Evolutionary conservation across 2,888 invertebrate species (phyloP).

Genomic region (Vanessa cardui): DNA sequence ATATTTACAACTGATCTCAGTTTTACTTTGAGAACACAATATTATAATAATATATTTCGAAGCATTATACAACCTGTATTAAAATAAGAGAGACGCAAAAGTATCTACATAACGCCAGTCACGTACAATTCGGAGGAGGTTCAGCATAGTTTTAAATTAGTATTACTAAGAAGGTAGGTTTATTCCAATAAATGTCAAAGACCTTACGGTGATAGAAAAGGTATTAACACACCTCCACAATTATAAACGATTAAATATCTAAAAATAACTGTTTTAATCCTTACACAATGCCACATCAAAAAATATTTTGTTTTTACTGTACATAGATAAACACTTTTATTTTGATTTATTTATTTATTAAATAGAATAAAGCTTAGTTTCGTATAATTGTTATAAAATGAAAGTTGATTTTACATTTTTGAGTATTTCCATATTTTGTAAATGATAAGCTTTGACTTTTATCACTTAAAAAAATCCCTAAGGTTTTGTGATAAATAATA

Average conservation of each 20-base stretch:
- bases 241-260: slow-evolving; percentile 2
- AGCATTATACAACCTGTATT: not conserved
- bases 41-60: not conserved
- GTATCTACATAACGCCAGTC: slow-evolving; percentile 26
- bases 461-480: too few species aligned
- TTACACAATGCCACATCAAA: not conserved
- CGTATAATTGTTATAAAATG: too few species aligned
- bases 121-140: slow-evolving; percentile 24
- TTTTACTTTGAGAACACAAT: not conserved
- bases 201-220: slow-evolving; percentile 12
- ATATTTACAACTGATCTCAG: not conserved
- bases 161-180: slow-evolving; percentile 15
- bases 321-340: too few species aligned
- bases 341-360: too few species aligned
- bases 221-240: not conserved
- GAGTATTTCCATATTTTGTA: too few species aligned
- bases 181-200: slow-evolving; percentile 16
- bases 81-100: slow-evolving; percentile 5
- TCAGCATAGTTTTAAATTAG: slow-evolving; percentile 23
- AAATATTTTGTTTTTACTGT: too few species aligned
- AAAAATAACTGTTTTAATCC: not conserved
- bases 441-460: too few species aligned
- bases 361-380: too few species aligned
- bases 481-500: too few species aligned
- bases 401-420: too few species aligned